Evolutionary conservation across 2,797 vertebrate species (phyloP).

Genomic region (Acomys russatus): DNA sequence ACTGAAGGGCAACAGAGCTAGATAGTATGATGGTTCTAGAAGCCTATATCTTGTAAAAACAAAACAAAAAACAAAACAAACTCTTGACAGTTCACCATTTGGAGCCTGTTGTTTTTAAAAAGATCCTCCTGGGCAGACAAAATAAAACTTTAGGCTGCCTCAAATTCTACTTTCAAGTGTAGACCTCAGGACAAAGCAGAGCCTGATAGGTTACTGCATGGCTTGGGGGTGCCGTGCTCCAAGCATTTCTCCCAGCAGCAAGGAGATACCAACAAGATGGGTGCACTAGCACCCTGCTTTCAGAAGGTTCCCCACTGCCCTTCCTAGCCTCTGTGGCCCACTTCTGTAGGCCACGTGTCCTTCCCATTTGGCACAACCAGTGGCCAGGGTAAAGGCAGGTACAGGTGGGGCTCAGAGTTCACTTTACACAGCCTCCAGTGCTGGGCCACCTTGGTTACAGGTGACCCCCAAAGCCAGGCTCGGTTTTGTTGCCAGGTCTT

Average conservation of each 20-base stretch:
- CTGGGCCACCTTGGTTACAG: background rate
- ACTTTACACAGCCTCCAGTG: background rate
- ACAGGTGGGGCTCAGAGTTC: background rate
- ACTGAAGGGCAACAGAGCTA: background rate
- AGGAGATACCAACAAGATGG: background rate
- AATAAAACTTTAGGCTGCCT: background rate
- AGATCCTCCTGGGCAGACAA: background rate
- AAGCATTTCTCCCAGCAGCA: background rate
- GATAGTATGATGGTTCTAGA: background rate
- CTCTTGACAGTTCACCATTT: constrained; percentile 44
- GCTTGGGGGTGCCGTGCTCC: rapidly evolving
- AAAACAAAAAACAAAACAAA: background rate
- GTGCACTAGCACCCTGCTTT: too few species aligned
- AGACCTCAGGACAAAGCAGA: background rate
- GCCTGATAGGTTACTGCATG: rapidly evolving
- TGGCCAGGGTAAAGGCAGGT: background rate
- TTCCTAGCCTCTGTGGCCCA: background rate
- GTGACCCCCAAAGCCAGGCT: background rate
- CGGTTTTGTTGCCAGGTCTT: background rate
- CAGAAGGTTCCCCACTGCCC: rapidly evolving
- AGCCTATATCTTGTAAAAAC: background rate
- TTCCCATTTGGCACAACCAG: rapidly evolving
- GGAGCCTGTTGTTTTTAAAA: constrained; percentile 17
- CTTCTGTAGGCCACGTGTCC: background rate
- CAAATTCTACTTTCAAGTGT: background rate